Evolutionary conservation across 2,113 vertebrate species (phyloP).

Genomic region (Anarhynchus alexandrinus): DNA sequence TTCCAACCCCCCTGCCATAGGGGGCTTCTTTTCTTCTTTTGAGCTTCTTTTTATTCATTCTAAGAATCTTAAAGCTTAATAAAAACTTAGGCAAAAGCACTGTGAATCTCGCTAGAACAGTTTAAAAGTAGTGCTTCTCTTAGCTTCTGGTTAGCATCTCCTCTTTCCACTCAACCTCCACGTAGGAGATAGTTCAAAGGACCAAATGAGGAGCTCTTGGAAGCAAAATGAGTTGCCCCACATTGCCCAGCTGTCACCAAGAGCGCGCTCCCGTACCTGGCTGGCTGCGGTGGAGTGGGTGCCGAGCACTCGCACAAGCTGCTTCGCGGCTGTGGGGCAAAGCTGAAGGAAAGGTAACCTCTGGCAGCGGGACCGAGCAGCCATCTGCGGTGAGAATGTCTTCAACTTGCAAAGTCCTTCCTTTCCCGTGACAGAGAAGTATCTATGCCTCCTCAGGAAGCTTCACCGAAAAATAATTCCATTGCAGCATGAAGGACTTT

Average conservation of each 20-base stretch:
- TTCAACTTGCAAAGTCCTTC: not conserved
- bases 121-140: not conserved
- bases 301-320: not conserved
- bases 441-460: not conserved
- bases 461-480: not conserved
- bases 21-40: too few relatives aligned
- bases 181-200: not conserved
- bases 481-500: not conserved
- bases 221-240: not conserved
- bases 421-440: accelerated
- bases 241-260: accelerated
- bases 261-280: not conserved
- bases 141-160: not conserved
- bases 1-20: too few relatives aligned
- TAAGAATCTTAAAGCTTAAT: not conserved
- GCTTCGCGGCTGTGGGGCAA: not conserved
- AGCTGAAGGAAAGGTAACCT: not conserved
- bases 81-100: not conserved
- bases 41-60: not conserved
- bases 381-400: accelerated
- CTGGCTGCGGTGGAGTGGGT: not conserved
- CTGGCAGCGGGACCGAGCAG: not conserved
- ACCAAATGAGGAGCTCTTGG: accelerated
- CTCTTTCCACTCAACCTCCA: not conserved
- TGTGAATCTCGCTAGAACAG: accelerated